phyloP scores from a whole-genome alignment of 2,797 vertebrate species.

The Clarias laeviceps region DNA sequence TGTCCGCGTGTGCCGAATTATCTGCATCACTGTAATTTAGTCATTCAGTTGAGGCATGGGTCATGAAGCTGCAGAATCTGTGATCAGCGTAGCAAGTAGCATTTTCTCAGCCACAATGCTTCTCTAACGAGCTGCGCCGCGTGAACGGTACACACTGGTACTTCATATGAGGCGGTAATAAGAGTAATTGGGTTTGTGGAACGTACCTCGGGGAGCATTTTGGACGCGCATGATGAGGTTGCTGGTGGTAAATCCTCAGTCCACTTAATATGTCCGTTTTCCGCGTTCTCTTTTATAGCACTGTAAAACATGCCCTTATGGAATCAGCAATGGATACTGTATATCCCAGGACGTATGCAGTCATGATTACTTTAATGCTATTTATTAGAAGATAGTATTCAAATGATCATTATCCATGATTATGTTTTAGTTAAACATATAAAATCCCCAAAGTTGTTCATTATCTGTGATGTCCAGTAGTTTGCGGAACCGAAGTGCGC shows the following conservation, averaged over 20 bases:
- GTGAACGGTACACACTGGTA: constrained; percentile 21
- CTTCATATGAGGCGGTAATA: constrained; percentile 28
- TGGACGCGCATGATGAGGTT: constrained; percentile 10
- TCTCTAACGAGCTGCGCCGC: constrained; percentile 11
- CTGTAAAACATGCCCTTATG: neutral
- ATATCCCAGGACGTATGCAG: neutral
- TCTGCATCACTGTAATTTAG: constrained; percentile 50
- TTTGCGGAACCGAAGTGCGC: neutral
- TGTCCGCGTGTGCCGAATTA: constrained; percentile 46
- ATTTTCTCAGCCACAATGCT: constrained; percentile 57
- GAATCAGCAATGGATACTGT: neutral
- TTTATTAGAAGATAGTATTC: neutral
- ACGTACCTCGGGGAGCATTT: constrained; percentile 38
- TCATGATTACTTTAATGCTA: neutral
- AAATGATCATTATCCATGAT: neutral
- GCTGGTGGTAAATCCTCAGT: neutral
- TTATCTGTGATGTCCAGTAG: too few relatives aligned
- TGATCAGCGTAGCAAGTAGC: constrained; percentile 15
- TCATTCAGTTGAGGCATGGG: constrained; percentile 34
- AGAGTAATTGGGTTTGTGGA: constrained; percentile 27
- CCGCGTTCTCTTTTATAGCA: neutral
- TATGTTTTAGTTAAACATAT: neutral
- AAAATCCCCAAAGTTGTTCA: neutral
- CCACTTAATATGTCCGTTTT: neutral
- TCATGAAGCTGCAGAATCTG: constrained; percentile 43